These are phyloP conservation scores for Ammodramus savannarum DNA, from an alignment of 2,113 vertebrate species.

Conservation along the genomic window DNA sequence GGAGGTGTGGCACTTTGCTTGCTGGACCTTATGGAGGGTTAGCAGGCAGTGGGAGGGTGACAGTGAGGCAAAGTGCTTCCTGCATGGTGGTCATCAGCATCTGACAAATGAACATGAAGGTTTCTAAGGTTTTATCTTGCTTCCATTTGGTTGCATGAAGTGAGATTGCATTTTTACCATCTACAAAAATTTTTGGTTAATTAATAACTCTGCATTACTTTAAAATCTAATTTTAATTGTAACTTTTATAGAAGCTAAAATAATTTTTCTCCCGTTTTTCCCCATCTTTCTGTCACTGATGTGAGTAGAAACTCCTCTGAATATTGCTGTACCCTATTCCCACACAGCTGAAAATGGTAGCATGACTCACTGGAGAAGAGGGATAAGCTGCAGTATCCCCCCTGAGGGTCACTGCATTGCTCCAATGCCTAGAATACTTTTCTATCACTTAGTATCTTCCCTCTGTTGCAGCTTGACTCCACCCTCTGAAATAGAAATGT, in stretches of 20 bases:
- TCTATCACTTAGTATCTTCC: background rate
- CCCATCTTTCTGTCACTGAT: background rate
- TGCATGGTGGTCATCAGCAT: background rate
- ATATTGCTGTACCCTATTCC: background rate
- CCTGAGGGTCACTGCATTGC: rapidly evolving
- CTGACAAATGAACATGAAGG: background rate
- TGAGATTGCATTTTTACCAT: background rate
- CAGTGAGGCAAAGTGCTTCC: background rate
- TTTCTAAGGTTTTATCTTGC: background rate
- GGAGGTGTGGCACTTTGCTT: background rate
- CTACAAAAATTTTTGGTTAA: background rate
- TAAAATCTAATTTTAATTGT: background rate
- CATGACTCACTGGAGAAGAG: background rate
- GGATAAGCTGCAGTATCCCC: background rate
- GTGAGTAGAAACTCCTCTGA: background rate
- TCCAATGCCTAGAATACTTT: background rate
- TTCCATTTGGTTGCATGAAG: background rate
- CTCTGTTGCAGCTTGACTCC: background rate
- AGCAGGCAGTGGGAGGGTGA: rapidly evolving
- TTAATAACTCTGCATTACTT: background rate
- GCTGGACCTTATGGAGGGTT: background rate
- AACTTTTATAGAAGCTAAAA: background rate
- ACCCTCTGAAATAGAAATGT: background rate
- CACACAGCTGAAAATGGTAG: background rate
- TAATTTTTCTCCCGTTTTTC: background rate